These are phyloP conservation scores for Eurypyga helias DNA, from an alignment of 2,113 vertebrate genomes.

Conservation along the genomic window DNA sequence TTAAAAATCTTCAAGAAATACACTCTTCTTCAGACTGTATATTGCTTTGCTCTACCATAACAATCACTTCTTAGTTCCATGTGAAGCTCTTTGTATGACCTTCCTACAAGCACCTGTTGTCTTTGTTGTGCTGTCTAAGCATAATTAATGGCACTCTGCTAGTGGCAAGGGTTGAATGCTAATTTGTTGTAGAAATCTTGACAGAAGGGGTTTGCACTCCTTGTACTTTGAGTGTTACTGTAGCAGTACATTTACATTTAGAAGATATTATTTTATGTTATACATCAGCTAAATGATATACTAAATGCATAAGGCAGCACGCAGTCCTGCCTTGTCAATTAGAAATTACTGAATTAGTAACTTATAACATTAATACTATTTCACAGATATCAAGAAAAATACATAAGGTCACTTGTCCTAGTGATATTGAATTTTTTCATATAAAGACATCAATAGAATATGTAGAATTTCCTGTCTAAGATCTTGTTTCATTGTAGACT, in stretches of 20 bases:
- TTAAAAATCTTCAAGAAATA: neutral
- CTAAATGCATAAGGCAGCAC: neutral
- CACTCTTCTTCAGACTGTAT: neutral
- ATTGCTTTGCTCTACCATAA: neutral
- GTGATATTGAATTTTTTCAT: neutral
- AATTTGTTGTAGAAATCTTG: conserved; percentile 61
- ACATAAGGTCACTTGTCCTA: neutral
- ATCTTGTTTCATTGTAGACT: neutral
- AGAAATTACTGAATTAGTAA: neutral
- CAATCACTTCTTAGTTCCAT: neutral
- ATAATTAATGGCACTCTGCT: conserved; percentile 70
- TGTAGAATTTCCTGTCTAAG: neutral
- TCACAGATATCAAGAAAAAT: neutral
- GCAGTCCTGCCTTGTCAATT: neutral
- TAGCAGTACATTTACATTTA: neutral
- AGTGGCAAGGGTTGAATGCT: conserved; percentile 66
- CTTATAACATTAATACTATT: neutral
- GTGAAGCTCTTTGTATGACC: conserved; percentile 23
- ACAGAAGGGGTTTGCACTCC: neutral
- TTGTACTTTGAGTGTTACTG: neutral
- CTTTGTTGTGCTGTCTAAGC: conserved; percentile 58
- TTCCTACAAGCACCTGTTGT: conserved; percentile 61
- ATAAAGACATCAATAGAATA: neutral
- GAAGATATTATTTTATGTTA: neutral
- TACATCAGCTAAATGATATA: neutral